Evolutionary conservation across 2,113 vertebrate species (phyloP).

Genomic region (Psammodynastes pulverulentus): DNA sequence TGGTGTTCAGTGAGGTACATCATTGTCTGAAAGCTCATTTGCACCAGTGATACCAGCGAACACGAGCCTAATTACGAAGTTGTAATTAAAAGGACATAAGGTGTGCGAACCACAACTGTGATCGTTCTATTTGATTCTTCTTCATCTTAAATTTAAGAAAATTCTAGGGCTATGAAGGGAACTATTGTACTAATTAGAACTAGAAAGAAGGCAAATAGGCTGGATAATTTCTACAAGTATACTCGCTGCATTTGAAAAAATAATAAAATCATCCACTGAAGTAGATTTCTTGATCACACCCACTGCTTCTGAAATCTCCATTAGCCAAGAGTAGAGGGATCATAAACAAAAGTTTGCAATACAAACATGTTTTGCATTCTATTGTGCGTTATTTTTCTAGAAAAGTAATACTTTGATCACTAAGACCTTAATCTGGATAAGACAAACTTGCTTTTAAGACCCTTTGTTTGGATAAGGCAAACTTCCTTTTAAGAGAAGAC

Average conservation of each 20-base stretch:
- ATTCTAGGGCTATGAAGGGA: background rate
- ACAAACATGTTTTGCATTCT: background rate
- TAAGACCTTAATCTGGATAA: background rate
- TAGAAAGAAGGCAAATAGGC: background rate
- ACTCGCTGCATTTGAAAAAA: background rate
- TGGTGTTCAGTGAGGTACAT: background rate
- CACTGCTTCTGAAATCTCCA: background rate
- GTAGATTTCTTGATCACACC: background rate
- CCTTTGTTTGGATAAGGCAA: background rate
- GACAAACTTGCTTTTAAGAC: too few species aligned
- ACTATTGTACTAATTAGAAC: background rate
- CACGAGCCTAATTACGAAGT: background rate
- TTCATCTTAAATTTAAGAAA: background rate
- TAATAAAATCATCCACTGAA: background rate
- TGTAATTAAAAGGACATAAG: background rate
- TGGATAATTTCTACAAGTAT: background rate
- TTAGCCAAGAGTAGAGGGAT: background rate
- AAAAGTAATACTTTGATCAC: background rate
- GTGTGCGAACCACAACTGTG: background rate
- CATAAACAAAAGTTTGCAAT: background rate
- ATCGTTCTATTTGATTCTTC: background rate
- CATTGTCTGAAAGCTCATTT: background rate
- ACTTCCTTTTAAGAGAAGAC: too few species aligned
- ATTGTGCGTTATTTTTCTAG: background rate
- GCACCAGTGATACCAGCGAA: background rate